Percentiles rank a stretch among this genome's conserved stretches.
Evolutionary conservation across 2,888 invertebrate species (phyloP).

Genomic region (Synergus gifuensis): DNA sequence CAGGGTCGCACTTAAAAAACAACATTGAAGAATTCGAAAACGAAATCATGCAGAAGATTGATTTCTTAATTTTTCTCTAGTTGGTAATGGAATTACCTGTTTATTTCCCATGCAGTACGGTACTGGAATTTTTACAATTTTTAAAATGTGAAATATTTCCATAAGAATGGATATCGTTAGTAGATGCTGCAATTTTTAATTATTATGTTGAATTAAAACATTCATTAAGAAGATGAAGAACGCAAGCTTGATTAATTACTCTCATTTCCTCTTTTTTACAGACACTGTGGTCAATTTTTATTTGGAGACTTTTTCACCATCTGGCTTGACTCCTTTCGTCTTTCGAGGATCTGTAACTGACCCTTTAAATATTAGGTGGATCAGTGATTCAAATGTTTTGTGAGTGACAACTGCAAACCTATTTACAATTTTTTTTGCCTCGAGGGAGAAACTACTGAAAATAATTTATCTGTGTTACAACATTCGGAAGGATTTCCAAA

Average conservation of each 20-base stretch:
- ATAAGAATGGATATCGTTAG: too few relatives aligned
- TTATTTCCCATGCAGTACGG: conserved; percentile 18
- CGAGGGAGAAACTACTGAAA: conserved; percentile 25
- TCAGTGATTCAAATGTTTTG: background rate
- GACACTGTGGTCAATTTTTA: conserved; percentile 19
- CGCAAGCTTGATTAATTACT: conserved; percentile 32
- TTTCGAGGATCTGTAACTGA: conserved; percentile 31
- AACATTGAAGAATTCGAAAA: conserved; percentile 23
- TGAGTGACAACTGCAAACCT: background rate
- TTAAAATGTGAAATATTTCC: background rate
- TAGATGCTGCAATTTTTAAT: background rate
- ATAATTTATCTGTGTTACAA: background rate
- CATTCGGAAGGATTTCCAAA: background rate
- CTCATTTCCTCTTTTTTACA: conserved; percentile 10
- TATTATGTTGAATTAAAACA: conserved; percentile 9
- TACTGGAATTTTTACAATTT: conserved; percentile 3
- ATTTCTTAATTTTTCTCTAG: background rate
- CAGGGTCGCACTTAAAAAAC: background rate
- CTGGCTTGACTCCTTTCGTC: conserved; percentile 20
- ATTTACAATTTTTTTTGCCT: background rate
- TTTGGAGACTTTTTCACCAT: conserved; percentile 19
- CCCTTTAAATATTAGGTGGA: background rate
- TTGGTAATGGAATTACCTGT: background rate
- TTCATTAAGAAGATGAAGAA: conserved; percentile 12
- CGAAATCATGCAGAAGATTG: conserved; percentile 17